Evolutionary conservation across 2,888 invertebrate genomes (phyloP).

Genomic region (Alloscopus bannaensis): DNA sequence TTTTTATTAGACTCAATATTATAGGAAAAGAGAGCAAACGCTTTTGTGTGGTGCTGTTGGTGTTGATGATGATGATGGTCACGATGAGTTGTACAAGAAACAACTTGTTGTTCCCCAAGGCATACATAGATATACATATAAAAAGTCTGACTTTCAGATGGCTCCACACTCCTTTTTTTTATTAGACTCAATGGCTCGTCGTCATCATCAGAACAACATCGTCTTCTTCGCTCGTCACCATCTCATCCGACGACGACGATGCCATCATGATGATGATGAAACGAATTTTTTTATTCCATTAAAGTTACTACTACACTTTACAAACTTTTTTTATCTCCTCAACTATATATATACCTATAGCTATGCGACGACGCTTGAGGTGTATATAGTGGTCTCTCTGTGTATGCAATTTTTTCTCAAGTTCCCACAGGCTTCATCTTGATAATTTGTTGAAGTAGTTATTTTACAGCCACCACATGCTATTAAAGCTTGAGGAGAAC

Average conservation of each 20-base stretch:
- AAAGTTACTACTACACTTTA: conserved; percentile 32
- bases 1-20: conserved; percentile 2
- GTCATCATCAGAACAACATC: conserved; percentile 36
- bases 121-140: conserved; percentile 19
- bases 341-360: not conserved
- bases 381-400: not conserved
- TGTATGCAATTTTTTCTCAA: conserved; percentile 37
- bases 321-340: conserved; percentile 18
- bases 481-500: conserved; percentile 54
- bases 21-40: conserved; percentile 48
- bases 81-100: conserved; percentile 57
- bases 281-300: conserved; percentile 40
- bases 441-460: conserved; percentile 64
- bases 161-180: conserved; percentile 19
- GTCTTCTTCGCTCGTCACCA: too few relatives aligned
- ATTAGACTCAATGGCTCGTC: conserved; percentile 15
- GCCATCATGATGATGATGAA: conserved; percentile 30
- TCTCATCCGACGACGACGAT: conserved; percentile 28
- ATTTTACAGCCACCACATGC: conserved; percentile 64
- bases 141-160: not conserved
- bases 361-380: not conserved
- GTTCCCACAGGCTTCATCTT: conserved; percentile 64
- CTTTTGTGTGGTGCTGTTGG: too few relatives aligned
- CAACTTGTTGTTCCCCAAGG: conserved; percentile 60
- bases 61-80: conserved; percentile 51